Evolutionary conservation across 2,888 invertebrate genomes (phyloP), one percentile per base, ranked within the genome.

Genomic region (Andrena trimmerana): DNA sequence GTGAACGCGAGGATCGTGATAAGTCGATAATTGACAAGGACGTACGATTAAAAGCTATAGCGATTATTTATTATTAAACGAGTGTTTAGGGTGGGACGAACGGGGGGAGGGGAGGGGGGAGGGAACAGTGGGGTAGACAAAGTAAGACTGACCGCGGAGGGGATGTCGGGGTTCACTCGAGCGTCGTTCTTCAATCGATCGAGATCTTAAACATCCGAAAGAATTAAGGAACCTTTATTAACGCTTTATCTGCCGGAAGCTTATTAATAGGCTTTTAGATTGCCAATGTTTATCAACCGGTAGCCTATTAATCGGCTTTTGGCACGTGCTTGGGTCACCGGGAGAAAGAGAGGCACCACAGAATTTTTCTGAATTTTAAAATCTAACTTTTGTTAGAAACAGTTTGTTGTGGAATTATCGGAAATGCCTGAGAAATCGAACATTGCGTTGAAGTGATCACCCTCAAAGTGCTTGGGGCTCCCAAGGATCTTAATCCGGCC

Each of bases 51-150:
- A 68, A 62, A 24, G 48, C 42, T 68, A 59, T 86, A 86, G 70
- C 57, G 52, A 71, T 78, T 85, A 83, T 75, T 80, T 81, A 74
- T 82, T 73, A 74, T 63, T 66, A 63, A 71, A 69, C 62, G 24
- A 69, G 78, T 24, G 68, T 65, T 71, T 69, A 75, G 71, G 66
- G 72, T 52, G 79, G 70, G 60, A 66, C 27, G 42, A 48, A 59
- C 54, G 33, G 16, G 33, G 33, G 63, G 52, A 31, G 24, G 69
- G 42, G 27, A 27, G 67, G 52, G 36, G 24, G 69, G 50, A n/a
- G 69, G 50, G 13, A 36, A 24, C 24, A 42, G 36, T 52, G 70
- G 33, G 20, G 24, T 75, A 75, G 75, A 75, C 52, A 63, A 66
- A 33, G 54, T 48, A 75, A 80, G 80, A 80, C 80, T 80, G 80